Conservation (phyloP, 2,797 vertebrate genomes). For the Micromesistius poutassou region DNA sequence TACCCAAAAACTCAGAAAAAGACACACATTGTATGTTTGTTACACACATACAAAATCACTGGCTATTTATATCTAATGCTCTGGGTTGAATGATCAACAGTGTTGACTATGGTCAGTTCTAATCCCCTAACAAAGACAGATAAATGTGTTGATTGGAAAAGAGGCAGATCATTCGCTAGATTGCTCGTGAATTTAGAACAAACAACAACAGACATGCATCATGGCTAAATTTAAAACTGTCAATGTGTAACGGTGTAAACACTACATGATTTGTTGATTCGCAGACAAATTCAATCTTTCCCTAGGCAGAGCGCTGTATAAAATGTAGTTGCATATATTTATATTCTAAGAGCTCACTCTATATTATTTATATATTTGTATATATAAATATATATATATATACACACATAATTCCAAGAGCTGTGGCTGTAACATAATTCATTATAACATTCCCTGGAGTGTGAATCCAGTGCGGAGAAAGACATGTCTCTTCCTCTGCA, state of each 20-base stretch:
- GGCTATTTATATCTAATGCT: background rate
- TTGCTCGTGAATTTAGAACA: background rate
- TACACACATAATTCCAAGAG: background rate
- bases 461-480: background rate
- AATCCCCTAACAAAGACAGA: too few relatives aligned
- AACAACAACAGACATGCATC: background rate
- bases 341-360: background rate
- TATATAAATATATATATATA: background rate
- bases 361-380: too few relatives aligned
- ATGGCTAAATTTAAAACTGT: background rate
- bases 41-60: background rate
- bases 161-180: background rate
- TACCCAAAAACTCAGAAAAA: background rate
- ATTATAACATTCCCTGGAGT: background rate
- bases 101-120: too few relatives aligned
- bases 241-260: background rate
- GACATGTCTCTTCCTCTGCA: background rate
- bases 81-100: too few relatives aligned
- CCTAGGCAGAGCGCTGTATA: background rate
- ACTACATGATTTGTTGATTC: background rate
- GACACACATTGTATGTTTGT: conserved; percentile 2
- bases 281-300: background rate
- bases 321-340: background rate
- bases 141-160: background rate
- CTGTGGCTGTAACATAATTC: too few relatives aligned